Conservation (phyloP, 1,140 invertebrate genomes). For the Lepidotrigona ventralis region DNA sequence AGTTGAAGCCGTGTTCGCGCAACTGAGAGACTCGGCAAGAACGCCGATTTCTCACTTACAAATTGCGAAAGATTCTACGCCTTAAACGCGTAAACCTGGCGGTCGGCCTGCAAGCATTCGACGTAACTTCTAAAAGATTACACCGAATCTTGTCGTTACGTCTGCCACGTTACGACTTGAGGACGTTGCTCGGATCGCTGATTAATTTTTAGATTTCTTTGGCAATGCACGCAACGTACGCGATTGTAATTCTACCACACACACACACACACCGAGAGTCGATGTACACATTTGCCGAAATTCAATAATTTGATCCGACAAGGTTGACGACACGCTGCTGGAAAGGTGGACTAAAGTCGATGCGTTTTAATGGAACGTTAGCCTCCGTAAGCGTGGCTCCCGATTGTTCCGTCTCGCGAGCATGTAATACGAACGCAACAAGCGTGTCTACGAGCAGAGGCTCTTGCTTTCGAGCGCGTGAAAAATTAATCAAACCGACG, state of each 20-base stretch:
- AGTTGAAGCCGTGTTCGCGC: conserved; percentile 23
- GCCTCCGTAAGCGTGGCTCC: conserved; percentile 59
- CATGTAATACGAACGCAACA: conserved; percentile 78
- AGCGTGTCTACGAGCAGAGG: conserved; percentile 72
- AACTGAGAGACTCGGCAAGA: conserved; percentile 54
- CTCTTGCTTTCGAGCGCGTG: conserved; percentile 66
- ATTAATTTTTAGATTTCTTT: no score
- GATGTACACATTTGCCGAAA: no score
- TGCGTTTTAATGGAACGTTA: conserved; percentile 65
- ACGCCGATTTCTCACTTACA: conserved; percentile 61
- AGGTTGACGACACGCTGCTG: no score
- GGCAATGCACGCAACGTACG: no score
- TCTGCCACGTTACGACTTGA: no score
- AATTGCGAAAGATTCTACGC: conserved; percentile 48
- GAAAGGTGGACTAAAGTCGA: conserved; percentile 10
- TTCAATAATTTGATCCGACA: no score
- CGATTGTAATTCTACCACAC: no score
- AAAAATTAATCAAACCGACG: conserved; percentile 76
- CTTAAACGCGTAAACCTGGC: not conserved
- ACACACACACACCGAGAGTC: no score
- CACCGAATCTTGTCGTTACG: no score
- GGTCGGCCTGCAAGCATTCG: conserved; percentile 11
- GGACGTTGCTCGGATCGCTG: no score
- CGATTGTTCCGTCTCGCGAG: conserved; percentile 76
- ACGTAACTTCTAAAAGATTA: conserved; percentile 44